phyloP scores from a whole-genome alignment of 2,113 vertebrate species.

The Myodes glareolus region DNA sequence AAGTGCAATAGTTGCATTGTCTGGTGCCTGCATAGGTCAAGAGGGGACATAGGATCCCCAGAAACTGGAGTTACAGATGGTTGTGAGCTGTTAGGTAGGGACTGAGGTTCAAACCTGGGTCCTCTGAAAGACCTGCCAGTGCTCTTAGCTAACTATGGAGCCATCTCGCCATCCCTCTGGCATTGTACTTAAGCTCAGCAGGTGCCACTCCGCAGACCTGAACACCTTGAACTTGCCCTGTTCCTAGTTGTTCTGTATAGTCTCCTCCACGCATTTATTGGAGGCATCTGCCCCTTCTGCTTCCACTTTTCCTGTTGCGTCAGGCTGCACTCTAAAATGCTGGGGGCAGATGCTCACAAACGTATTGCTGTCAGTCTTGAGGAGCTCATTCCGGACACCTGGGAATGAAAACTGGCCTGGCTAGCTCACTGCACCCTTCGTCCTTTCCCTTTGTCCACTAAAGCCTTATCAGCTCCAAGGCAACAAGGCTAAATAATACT shows the following conservation, averaged over 20 bases:
- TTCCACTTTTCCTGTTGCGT: neutral
- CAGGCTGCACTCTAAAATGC: neutral
- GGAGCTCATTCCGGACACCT: neutral
- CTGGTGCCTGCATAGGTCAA: neutral
- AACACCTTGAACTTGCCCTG: neutral
- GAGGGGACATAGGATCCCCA: neutral
- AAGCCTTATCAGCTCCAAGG: neutral
- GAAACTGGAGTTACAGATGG: neutral
- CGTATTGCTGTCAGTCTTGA: no score
- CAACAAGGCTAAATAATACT: no score
- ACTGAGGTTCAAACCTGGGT: no score
- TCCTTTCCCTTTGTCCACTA: neutral
- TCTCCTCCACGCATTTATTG: neutral
- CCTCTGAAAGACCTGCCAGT: no score
- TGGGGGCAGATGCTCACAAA: neutral
- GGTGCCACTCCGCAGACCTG: neutral
- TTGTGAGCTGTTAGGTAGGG: no score
- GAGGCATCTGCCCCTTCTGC: neutral
- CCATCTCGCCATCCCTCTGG: neutral
- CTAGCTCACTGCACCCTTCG: neutral
- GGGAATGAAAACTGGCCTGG: neutral
- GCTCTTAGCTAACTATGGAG: neutral
- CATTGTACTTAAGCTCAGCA: no score
- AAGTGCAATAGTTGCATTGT: neutral
- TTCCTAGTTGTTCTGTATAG: neutral